Evolutionary conservation across 2,797 vertebrate genomes (phyloP), one percentile per base, ranked within the genome.

Genomic region (Eulemur mongoz): DNA sequence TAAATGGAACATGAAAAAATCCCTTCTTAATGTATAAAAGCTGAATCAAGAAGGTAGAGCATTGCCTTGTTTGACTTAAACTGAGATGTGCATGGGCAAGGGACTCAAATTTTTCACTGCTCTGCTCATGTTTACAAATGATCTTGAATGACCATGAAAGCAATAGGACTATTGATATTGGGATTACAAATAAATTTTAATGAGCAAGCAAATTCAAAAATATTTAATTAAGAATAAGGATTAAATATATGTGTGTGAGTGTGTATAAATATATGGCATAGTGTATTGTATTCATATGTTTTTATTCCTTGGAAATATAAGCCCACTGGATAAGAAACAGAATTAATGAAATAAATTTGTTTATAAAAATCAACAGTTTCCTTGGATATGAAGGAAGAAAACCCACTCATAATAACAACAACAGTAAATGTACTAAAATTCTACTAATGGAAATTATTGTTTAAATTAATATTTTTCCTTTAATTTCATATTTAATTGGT

Each of bases 391-490:
- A 86, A 54, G 73, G 61, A 70, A 50, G 40, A 63, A 79, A 78
- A 30, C 4, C 5, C n/a, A 38, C 22, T 52, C 30, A 14, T 73
- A 54, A 57, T 52, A 15, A 38, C 45, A 38, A 75, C 23, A 81
- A 93, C 70, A 40, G 30, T 8, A 82, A 45, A 18, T 69, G 7
- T 7, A 12, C 61, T 59, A 78, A n/a, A 52, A 78, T 78, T 90
- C 63, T 50, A 82, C 67, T 50, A 32, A 38, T 45, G 35, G 6
- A 48, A 54, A 81, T 65, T 80, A 17, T 54, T 73, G 50, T 67
- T 91, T 43, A 85, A 69, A n/a, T 20, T 50, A 73, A 54, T 38
- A 23, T 38, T 32, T 80, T 81, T 94, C 23, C 30, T 54, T 76
- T 76, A 79, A 54, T 54, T 86, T 82, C 57, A 40, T 59, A 61